Conservation (phyloP, 2,797 vertebrate species). For the Coregonus sp. region DNA sequence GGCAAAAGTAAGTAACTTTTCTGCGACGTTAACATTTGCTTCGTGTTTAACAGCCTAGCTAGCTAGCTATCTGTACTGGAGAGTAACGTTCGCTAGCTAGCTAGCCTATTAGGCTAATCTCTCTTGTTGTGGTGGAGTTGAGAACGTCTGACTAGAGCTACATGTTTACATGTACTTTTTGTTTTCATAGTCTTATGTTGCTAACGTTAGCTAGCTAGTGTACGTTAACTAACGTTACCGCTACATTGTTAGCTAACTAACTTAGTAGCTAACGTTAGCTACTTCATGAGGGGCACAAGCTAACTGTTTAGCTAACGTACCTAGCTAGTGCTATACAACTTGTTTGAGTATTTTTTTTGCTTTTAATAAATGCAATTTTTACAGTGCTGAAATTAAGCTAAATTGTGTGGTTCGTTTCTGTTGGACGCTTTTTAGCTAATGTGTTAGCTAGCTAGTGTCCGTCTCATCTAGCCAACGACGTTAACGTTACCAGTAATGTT, state of each 20-base stretch:
- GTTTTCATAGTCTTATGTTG: not conserved
- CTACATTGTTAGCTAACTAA: conserved; percentile 12
- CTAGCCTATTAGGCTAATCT: not conserved
- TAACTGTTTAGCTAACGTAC: not conserved
- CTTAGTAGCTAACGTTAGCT: conserved; percentile 24
- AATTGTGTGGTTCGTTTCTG: too few species aligned
- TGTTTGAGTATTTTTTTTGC: too few species aligned
- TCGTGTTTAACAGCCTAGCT: conserved; percentile 43
- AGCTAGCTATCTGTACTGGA: conserved; percentile 39
- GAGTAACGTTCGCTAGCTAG: conserved; percentile 43
- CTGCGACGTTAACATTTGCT: conserved; percentile 6
- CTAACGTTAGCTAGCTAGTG: conserved; percentile 27
- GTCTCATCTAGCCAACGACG: too few species aligned
- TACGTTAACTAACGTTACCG: not conserved
- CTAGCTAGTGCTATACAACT: conserved; percentile 13
- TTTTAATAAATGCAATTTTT: too few species aligned
- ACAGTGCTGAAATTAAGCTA: too few species aligned
- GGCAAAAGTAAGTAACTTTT: conserved; percentile 66
- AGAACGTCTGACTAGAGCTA: not conserved
- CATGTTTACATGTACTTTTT: not conserved
- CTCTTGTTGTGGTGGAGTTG: not conserved
- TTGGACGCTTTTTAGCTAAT: too few species aligned
- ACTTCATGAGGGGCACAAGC: not conserved
- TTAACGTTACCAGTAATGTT: too few species aligned
- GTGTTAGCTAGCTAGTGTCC: too few species aligned